Percentiles rank a stretch among this genome's conserved stretches.
Evolutionary conservation across 1,140 invertebrate species (phyloP).

Genomic region (Drosophila seguyi): DNA sequence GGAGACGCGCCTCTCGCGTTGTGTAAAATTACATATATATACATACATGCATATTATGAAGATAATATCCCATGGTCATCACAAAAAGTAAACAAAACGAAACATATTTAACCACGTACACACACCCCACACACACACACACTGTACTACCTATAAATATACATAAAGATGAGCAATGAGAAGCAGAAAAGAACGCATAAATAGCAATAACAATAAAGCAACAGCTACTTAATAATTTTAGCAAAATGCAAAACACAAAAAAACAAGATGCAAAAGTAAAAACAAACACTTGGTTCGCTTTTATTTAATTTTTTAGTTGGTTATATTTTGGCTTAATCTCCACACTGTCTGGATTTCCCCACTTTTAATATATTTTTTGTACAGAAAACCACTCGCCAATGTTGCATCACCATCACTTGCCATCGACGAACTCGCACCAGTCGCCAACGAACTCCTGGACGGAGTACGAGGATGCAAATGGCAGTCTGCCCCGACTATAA

Average conservation of each 20-base stretch:
- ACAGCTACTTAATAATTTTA: constrained; percentile 83
- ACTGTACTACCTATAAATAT: constrained; percentile 53
- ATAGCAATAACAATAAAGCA: constrained; percentile 78
- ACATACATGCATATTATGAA: constrained; percentile 46
- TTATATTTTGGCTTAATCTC: constrained; percentile 6
- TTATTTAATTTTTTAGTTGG: constrained; percentile 37
- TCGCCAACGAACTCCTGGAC: constrained; percentile 9
- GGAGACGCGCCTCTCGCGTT: constrained; percentile 15
- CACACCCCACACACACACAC: constrained; percentile 22
- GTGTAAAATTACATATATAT: constrained; percentile 47
- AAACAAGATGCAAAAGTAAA: constrained; percentile 35
- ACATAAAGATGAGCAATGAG: constrained; percentile 25
- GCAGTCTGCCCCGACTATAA: constrained; percentile 29
- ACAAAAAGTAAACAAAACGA: constrained; percentile 59
- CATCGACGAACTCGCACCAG: constrained; percentile 22
- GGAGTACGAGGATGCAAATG: constrained; percentile 36
- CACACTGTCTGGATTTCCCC: not conserved
- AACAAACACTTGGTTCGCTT: constrained; percentile 44
- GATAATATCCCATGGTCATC: constrained; percentile 65
- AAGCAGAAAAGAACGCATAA: constrained; percentile 61
- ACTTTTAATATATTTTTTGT: constrained; percentile 16
- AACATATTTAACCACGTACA: constrained; percentile 60
- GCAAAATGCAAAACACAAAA: constrained; percentile 72
- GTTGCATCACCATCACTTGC: constrained; percentile 23
- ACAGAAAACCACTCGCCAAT: constrained; percentile 42